phyloP scores from a whole-genome alignment of 2,888 invertebrate species.

The Campaea margaritaria region DNA sequence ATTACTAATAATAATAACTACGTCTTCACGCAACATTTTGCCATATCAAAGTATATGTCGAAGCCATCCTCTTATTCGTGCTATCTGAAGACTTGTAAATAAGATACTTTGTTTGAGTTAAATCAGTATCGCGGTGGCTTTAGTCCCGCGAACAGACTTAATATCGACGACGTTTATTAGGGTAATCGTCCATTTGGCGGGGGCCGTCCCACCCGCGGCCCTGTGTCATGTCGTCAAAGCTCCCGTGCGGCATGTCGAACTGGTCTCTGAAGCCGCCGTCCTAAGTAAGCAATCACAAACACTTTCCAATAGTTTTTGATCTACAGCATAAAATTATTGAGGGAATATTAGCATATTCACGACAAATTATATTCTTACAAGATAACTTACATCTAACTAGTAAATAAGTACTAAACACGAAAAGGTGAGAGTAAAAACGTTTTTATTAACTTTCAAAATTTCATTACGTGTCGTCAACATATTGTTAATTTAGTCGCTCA shows the following conservation, averaged over 20 bases:
- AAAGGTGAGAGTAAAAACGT: not conserved
- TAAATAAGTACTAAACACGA: conserved; percentile 2
- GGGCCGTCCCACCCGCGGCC: conserved; percentile 85
- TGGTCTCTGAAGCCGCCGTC: conserved; percentile 84
- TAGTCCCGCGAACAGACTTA: conserved; percentile 60
- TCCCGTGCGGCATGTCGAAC: conserved; percentile 81
- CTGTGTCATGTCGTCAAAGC: conserved; percentile 79
- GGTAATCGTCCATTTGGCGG: conserved; percentile 86
- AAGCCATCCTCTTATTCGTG: conserved; percentile 35
- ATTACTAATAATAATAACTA: not conserved
- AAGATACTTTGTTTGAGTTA: conserved; percentile 32
- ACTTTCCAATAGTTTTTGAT: conserved; percentile 74
- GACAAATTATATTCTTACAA: conserved; percentile 13
- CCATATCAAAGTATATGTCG: not conserved
- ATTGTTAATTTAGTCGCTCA: conserved; percentile 35
- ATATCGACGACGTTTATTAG: conserved; percentile 88
- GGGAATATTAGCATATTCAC: conserved; percentile 31
- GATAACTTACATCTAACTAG: conserved; percentile 31
- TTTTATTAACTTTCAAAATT: conserved; percentile 28
- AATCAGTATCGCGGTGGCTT: conserved; percentile 10
- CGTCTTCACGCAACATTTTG: conserved; percentile 4
- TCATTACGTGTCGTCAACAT: conserved; percentile 32
- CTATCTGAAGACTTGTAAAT: conserved; percentile 41
- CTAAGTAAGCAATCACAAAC: conserved; percentile 82
- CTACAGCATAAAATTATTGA: conserved; percentile 22